phyloP scores from a whole-genome alignment of 2,797 vertebrate genomes.

The Sebastes matsubarae region DNA sequence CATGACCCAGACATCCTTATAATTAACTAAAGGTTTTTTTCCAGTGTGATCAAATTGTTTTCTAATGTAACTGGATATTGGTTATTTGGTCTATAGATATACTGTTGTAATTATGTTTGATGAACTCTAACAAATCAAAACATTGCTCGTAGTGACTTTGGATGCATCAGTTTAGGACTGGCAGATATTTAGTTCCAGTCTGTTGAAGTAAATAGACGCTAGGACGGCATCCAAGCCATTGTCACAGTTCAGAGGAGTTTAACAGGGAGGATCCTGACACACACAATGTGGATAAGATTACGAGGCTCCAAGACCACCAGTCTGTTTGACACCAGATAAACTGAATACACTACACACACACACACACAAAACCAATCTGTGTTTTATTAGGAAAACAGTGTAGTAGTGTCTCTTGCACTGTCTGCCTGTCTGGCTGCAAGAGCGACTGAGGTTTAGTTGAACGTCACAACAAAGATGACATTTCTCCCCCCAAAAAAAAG shows the following conservation, averaged over 20 bases:
- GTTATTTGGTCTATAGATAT: constrained; percentile 2
- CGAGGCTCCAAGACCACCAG: constrained; percentile 54
- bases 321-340: constrained; percentile 62
- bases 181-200: constrained; percentile 31
- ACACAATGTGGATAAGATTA: constrained; percentile 63
- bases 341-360: constrained; percentile 22
- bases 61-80: not conserved
- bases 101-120: constrained; percentile 22
- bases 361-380: constrained; percentile 42
- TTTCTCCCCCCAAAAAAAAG: not conserved
- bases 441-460: constrained; percentile 53
- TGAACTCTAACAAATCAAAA: constrained; percentile 34
- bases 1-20: not conserved
- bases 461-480: constrained; percentile 36
- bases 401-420: constrained; percentile 19
- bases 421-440: constrained; percentile 38
- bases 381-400: constrained; percentile 62
- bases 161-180: constrained; percentile 22
- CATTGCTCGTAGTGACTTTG: constrained; percentile 4
- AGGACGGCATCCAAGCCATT: constrained; percentile 53
- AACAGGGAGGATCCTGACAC: constrained; percentile 62
- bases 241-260: constrained; percentile 63
- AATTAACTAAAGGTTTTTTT: not conserved
- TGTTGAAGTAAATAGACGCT: constrained; percentile 42
- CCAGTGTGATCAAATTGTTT: not conserved